Percentiles rank a stretch among this genome's conserved stretches.
Evolutionary conservation across 2,888 invertebrate genomes (phyloP).

Genomic region (Drosophila fulvimacula): DNA sequence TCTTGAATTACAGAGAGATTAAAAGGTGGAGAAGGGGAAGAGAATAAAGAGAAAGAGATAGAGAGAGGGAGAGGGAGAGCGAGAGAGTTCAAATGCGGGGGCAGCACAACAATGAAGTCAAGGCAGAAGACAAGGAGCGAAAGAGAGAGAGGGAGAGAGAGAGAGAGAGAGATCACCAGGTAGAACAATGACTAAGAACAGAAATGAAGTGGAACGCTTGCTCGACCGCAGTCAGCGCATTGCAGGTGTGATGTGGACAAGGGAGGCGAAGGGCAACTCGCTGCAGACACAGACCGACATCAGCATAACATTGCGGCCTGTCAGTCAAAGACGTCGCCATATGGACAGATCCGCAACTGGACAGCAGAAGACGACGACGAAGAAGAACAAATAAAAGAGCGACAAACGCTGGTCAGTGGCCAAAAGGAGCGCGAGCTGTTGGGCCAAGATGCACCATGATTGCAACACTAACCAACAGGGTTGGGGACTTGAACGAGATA

Average conservation of each 20-base stretch:
- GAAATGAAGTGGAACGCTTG: conserved; percentile 64
- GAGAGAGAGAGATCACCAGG: conserved; percentile 1
- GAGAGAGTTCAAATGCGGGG: conserved; percentile 15
- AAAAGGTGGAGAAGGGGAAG: background rate
- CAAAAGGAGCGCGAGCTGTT: conserved; percentile 31
- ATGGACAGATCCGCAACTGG: conserved; percentile 36
- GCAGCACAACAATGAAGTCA: conserved; percentile 38
- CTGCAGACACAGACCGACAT: background rate
- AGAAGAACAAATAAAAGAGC: background rate
- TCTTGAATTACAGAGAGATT: conserved; percentile 61
- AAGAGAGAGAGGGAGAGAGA: background rate
- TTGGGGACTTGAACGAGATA: background rate
- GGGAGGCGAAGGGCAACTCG: background rate
- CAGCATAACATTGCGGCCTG: conserved; percentile 52
- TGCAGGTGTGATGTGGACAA: conserved; percentile 32
- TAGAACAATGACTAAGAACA: conserved; percentile 57
- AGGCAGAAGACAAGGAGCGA: background rate
- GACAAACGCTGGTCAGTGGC: conserved; percentile 9
- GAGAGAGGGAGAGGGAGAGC: background rate
- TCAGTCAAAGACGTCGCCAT: conserved; percentile 62
- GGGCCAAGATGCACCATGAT: background rate
- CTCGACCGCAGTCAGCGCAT: conserved; percentile 44
- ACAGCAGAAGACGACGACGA: conserved; percentile 15
- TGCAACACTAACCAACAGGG: conserved; percentile 1
- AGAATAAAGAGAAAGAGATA: background rate